Percentiles rank a stretch among this genome's conserved stretches.
These are phyloP conservation scores for Sesia bembeciformis DNA, from an alignment of 2,888 invertebrate species.

Conservation along the genomic window DNA sequence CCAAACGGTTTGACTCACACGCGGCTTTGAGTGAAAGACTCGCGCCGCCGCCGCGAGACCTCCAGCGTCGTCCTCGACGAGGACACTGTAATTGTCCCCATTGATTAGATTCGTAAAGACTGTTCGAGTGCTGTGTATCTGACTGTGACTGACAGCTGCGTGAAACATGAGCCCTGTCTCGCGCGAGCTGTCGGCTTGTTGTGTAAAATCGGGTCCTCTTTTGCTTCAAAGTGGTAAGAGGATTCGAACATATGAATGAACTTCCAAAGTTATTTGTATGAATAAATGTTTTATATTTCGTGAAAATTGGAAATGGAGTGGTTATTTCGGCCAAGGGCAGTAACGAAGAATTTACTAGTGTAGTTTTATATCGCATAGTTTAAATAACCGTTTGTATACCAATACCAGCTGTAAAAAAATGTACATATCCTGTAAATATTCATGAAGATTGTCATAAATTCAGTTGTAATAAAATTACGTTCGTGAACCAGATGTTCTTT, in stretches of 20 bases:
- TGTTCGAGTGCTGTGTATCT: slow-evolving; percentile 7
- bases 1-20: slow-evolving; percentile 53
- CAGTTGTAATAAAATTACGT: slow-evolving; percentile 61
- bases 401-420: slow-evolving; percentile 49
- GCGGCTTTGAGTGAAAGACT: slow-evolving; percentile 57
- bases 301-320: slow-evolving; percentile 16
- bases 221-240: slow-evolving; percentile 1
- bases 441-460: slow-evolving; percentile 47
- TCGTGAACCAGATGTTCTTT: slow-evolving; percentile 22
- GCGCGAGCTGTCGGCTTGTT: slow-evolving; percentile 17
- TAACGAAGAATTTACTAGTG: slow-evolving; percentile 67
- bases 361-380: slow-evolving; percentile 53
- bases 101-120: slow-evolving; percentile 31
- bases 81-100: slow-evolving; percentile 51
- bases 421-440: slow-evolving; percentile 73
- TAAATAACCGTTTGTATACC: slow-evolving; percentile 54
- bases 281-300: slow-evolving; percentile 13
- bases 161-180: slow-evolving; percentile 48
- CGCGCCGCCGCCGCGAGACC: slow-evolving; percentile 40
- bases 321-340: slow-evolving; percentile 47
- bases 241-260: slow-evolving; percentile 13
- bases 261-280: not conserved
- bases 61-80: slow-evolving; percentile 39
- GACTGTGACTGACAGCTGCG: slow-evolving; percentile 11
- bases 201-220: slow-evolving; percentile 3